A percentile compares a stretch with the other conserved stretches of the same genome.
These are phyloP conservation scores for Styela clava DNA, from an alignment of 23 tunicate species.

Conservation along the genomic window DNA sequence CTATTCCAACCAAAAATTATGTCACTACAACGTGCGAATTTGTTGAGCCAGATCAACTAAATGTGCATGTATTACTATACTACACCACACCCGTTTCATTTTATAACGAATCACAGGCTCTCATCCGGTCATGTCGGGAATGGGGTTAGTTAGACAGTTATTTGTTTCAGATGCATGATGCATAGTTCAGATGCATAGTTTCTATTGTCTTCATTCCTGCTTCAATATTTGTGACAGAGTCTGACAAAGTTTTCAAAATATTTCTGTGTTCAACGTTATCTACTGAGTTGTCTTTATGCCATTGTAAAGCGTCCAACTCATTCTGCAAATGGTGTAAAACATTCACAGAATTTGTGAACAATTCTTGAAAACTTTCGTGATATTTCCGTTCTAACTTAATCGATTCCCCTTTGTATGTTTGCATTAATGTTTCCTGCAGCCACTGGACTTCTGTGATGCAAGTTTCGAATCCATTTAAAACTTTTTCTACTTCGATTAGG, in stretches of 20 bases:
- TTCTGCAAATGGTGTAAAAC: neutral
- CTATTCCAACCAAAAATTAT: no score
- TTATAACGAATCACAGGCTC: no score
- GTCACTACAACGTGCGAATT: no score
- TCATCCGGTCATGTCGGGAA: no score
- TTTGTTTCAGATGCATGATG: no score
- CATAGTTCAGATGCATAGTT: no score
- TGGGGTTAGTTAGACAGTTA: no score
- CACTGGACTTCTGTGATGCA: neutral
- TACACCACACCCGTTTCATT: no score
- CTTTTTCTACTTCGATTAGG: neutral
- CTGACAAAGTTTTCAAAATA: neutral
- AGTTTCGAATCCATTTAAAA: slow-evolving; percentile 6
- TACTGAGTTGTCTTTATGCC: slow-evolving; percentile 8
- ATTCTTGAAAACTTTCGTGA: neutral
- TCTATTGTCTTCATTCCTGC: slow-evolving; percentile 1
- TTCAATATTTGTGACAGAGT: neutral
- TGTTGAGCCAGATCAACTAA: no score
- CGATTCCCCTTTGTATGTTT: slow-evolving; percentile 6
- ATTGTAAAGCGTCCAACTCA: slow-evolving; percentile 13
- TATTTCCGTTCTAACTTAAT: slow-evolving; percentile 6
- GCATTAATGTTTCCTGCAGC: neutral
- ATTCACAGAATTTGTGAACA: neutral
- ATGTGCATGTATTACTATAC: no score
- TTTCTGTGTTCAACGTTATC: neutral